Base-by-base conservation (phyloP, 2,113 vertebrate genomes). In the Chaetorhynchus papuensis region DNA sequence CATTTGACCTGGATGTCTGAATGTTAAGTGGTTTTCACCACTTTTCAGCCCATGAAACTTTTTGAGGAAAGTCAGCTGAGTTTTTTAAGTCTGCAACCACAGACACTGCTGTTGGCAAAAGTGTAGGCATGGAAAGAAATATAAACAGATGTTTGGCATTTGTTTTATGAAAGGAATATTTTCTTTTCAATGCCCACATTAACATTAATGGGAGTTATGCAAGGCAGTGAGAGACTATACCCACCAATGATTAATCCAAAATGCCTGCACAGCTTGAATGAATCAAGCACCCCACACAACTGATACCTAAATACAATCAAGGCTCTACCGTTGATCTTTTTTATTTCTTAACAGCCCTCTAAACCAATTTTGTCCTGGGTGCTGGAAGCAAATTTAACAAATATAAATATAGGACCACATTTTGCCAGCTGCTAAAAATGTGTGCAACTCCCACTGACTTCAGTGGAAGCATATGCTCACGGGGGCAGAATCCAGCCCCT, bases 351-450 rank as follows among this genome's bases (percentile, higher is more conserved):
- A 66, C 87, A 88, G 50, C 37, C 81, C 85, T 95, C 89, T 83
- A 75, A 93, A 84, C 47, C 69, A 80, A 75, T 78, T 82, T 57
- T 9, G 22, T 68, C 54, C 66, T 22, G 90, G 81, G 71, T 94
- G 76, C 78, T 96, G 76, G 89, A 95, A 94, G 89, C 30, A 83
- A 93, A 92, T 76, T 59, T 76, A 89, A 84, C 12, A 6, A 84
- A 85, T 81, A 80, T n/a, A 96, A 92, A 96, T 79, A 90, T 44
- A 95, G 86, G 60, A 28, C 31, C 39, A 11, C 75, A 37, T 93
- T 93, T 71, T 94, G 80, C 87, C 77, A 94, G 93, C 76, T 95
- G 91, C 84, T 95, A 96, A 94, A 94, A 97, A 93, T 80, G 72
- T 41, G 81, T 83, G 70, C 44, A 45, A 89, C 94, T 92, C 91